Conservation (phyloP, 1,140 invertebrate species). For the Drosophila bipectinata region DNA sequence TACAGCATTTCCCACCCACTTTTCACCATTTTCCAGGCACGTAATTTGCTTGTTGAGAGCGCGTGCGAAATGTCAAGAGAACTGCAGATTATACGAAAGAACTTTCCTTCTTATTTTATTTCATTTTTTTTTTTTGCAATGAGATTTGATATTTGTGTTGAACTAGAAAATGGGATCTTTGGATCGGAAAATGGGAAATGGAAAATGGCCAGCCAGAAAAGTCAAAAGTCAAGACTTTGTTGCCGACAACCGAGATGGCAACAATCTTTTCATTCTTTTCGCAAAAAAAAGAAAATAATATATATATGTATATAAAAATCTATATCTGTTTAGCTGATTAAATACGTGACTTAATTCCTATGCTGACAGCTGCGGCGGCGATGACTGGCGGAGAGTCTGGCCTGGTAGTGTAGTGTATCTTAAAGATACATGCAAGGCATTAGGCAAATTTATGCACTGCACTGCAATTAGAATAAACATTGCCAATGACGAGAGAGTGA, state of each 20-base stretch:
- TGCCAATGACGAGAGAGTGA: slow-evolving; percentile 18
- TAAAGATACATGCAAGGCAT: slow-evolving; percentile 33
- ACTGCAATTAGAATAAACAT: slow-evolving; percentile 43
- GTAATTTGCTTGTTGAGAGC: slow-evolving; percentile 71
- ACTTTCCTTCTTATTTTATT: slow-evolving; percentile 2
- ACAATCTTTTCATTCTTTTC: slow-evolving; percentile 2
- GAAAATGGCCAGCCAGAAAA: slow-evolving; percentile 9
- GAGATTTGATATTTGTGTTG: slow-evolving; percentile 65
- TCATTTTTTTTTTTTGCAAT: slow-evolving; percentile 47
- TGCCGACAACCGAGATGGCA: slow-evolving; percentile 4
- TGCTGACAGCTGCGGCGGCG: slow-evolving; percentile 45
- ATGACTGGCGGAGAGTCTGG: slow-evolving; percentile 1
- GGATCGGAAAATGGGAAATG: slow-evolving; percentile 34
- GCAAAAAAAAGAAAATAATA: slow-evolving; percentile 3
- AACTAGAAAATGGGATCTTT: slow-evolving; percentile 2
- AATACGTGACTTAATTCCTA: slow-evolving; percentile 80
- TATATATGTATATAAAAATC: too few relatives aligned
- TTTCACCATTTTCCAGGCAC: slow-evolving; percentile 46
- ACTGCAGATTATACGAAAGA: slow-evolving; percentile 34
- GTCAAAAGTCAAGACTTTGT: slow-evolving; percentile 29
- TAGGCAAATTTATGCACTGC: slow-evolving; percentile 42
- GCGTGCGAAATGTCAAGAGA: slow-evolving; percentile 67
- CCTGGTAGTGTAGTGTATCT: slow-evolving; percentile 35
- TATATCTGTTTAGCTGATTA: slow-evolving; percentile 76
- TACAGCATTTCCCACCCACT: slow-evolving; percentile 5